Evolutionary conservation across 2,113 vertebrate species (phyloP), one percentile per base, ranked within the genome.

Genomic region (Murina feae): DNA sequence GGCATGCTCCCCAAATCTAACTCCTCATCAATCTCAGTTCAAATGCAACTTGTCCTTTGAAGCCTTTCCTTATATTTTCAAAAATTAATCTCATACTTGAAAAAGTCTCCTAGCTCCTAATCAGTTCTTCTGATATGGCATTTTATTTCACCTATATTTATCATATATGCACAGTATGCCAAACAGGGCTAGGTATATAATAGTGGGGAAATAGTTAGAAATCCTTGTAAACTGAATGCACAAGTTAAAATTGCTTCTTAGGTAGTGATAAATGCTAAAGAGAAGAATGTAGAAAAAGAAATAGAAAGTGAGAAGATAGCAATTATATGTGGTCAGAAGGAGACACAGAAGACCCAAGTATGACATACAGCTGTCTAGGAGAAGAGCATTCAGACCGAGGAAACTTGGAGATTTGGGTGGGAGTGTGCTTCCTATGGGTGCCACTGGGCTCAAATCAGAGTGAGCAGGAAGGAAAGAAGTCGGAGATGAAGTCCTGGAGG

Each of bases 81-180:
- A 39, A 44, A 71, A 85, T 81, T 63, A 21, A 88, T 66, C 4
- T 23, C 8, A 69, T 78, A 5, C 32, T 63, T 86, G 23, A 42
- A 30, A 49, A 86, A 58, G 32, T 5, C 20, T 51, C 9, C 9
- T 78, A 25, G 68, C n/a, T 86, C 23, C 85, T 72, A 44, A 53
- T 83, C 21, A n/a, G 9, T 92, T 32, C 17, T 63, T 42, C 17
- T 80, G 74, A 89, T 35, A 37, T 4, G 18, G 17, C 47, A 79
- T 83, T 90, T 93, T 90, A 83, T 74, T 69, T 51, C 71, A 72
- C 10, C 92, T 55, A 37, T 80, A 72, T 47, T 89, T 89, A 63
- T 39, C 53, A 20, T 39, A 3, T 47, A 25, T 4, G 1, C 68
- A 51, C 35, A 44, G 8, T 78, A 35, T 78, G 23, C 79, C 18